phyloP scores from a whole-genome alignment of 2,113 vertebrate species.

The Empidonax traillii region DNA sequence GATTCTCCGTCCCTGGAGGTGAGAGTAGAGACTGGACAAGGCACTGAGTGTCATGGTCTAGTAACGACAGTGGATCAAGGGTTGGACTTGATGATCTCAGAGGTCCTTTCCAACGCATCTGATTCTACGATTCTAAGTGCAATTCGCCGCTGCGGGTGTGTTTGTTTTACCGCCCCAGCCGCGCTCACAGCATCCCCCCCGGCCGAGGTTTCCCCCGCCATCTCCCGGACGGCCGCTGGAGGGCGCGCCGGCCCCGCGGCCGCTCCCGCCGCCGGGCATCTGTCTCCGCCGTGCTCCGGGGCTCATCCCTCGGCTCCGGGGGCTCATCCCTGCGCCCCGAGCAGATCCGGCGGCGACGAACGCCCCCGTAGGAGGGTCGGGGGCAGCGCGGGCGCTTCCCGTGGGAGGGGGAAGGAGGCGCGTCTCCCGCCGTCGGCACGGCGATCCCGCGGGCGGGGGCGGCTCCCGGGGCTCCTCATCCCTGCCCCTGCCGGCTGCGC shows the following conservation, averaged over 20 bases:
- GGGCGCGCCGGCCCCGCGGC: not conserved
- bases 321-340: not conserved
- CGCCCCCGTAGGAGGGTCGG: no score
- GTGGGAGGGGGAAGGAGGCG: accelerated
- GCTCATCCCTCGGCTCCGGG: accelerated
- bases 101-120: no score
- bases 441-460: not conserved
- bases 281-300: no score
- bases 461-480: not conserved
- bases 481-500: not conserved
- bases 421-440: not conserved
- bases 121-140: no score
- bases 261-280: no score
- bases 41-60: no score
- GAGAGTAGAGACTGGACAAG: no score
- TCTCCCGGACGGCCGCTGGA: not conserved
- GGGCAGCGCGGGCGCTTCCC: not conserved
- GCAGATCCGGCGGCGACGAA: not conserved
- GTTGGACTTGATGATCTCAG: no score
- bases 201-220: not conserved
- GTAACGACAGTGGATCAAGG: no score
- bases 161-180: accelerated
- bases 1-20: no score
- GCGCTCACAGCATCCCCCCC: not conserved
- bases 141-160: accelerated